Evolutionary conservation across 2,113 vertebrate genomes (phyloP), one percentile per base, ranked within the genome.

Genomic region (Abramis brama): DNA sequence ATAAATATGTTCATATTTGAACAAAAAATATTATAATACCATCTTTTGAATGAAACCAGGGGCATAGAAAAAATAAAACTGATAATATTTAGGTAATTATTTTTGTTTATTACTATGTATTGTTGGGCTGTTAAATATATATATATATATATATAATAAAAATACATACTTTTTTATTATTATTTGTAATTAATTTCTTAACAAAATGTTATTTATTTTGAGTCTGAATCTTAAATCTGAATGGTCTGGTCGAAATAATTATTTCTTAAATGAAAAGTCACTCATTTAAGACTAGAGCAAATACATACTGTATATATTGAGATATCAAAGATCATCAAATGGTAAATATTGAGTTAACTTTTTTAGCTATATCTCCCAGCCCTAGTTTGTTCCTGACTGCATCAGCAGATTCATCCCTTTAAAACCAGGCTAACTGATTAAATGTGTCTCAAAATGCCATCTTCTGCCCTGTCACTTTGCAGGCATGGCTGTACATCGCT

Each of bases 281-380:
- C 50, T 55, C 0, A 25, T 77, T 77, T 77, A 6, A 50, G 43
- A 50, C 3, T n/a, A n/a, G 27, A 27, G 27, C 27, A 27, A 27
- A 27, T 27, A 27, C 27, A 27, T 27, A 27, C 1, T 27, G 27
- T 30, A 4, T 50, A 19, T 2, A 2, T 76, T 47, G 74, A 76
- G 15, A 52, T 70, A 33, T 68, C 30, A 36, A 36, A 30, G 21
- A 19, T 36, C 19, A 55, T 25, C 5, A 45, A 27, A 75, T 50
- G n/a, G 13, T 75, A 75, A 50, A 76, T 76, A 76, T 76, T 50
- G n/a, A 43, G 19, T 21, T 73, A 73, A 43, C 11, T 74, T 43
- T 55, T 79, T n/a, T 21, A 27, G n/a, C 39, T 68, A 7, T 52
- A 52, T 82, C 64, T 70, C 80, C 80, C 80, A 70, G 80, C 43